phyloP scores from a whole-genome alignment of 2,797 vertebrate species.

The Spinus olivaceus region DNA sequence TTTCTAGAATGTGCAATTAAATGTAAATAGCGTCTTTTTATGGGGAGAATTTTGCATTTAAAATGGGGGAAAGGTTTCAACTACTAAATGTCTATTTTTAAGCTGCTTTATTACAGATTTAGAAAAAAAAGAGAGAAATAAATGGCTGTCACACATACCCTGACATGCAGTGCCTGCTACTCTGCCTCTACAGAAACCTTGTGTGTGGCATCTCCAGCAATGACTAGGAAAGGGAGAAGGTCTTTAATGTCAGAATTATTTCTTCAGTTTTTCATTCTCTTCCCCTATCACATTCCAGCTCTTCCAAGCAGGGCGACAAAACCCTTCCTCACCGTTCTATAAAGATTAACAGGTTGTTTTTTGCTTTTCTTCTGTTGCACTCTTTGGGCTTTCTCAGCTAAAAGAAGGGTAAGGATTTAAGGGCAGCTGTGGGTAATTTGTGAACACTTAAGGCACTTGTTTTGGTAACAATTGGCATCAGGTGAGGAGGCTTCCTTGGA shows the following conservation, averaged over 20 bases:
- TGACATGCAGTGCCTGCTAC: neutral
- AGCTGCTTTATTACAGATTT: neutral
- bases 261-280: constrained; percentile 37
- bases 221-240: constrained; percentile 65
- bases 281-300: neutral
- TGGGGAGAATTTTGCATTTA: neutral
- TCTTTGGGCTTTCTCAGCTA: neutral
- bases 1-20: neutral
- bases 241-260: constrained; percentile 46
- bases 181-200: neutral
- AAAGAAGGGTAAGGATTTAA: neutral
- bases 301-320: neutral
- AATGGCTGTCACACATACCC: neutral
- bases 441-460: neutral
- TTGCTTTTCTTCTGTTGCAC: constrained; percentile 45
- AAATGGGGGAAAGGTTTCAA: neutral
- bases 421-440: neutral
- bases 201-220: neutral
- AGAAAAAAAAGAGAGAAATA: neutral
- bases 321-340: neutral
- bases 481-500: too few species aligned
- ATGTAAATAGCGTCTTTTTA: constrained; percentile 38
- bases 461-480: neutral
- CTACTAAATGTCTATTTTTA: constrained; percentile 11
- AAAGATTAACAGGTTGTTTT: neutral